Conservation (phyloP, 2,797 vertebrate genomes). For the Nyctalus aviator region DNA sequence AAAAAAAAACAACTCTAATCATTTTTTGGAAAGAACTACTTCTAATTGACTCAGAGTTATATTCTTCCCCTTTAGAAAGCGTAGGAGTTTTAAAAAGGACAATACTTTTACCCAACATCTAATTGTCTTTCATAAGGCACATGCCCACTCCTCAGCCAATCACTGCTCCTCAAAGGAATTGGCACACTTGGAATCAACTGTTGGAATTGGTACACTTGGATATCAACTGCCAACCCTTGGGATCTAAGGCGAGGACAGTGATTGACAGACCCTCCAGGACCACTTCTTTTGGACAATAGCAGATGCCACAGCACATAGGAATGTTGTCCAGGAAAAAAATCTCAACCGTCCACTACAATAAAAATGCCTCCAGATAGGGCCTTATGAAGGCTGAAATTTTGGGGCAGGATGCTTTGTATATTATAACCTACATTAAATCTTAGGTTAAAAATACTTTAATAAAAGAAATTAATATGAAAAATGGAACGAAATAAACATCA, state of each 20-base stretch:
- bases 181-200: background rate
- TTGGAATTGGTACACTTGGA: background rate
- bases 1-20: background rate
- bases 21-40: background rate
- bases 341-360: background rate
- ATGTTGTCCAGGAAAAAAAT: background rate
- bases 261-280: background rate
- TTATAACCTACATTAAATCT: conserved; percentile 7
- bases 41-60: background rate
- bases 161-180: background rate
- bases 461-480: background rate
- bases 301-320: background rate
- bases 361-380: background rate
- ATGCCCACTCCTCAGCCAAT: background rate
- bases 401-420: background rate
- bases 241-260: background rate
- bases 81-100: background rate
- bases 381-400: background rate
- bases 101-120: background rate
- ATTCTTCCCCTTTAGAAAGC: background rate
- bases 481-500: background rate
- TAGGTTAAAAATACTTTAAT: conserved; percentile 4
- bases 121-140: background rate
- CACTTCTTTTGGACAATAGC: background rate
- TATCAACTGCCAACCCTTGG: background rate